phyloP scores from a whole-genome alignment of 1,140 invertebrate genomes.

The Kradibia gibbosae region DNA sequence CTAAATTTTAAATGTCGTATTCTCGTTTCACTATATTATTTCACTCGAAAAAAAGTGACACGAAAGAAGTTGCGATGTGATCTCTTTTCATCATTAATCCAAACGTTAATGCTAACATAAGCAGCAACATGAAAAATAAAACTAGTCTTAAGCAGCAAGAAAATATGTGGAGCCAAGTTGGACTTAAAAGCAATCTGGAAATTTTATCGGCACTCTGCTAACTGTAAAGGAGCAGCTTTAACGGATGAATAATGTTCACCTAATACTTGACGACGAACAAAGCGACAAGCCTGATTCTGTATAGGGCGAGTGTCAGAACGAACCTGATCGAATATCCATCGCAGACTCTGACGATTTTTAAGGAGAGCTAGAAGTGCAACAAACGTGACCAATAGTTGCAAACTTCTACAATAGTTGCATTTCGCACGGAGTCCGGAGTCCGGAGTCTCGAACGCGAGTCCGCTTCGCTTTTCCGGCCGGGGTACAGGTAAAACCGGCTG shows the following conservation, averaged over 20 bases:
- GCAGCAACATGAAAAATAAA: not conserved
- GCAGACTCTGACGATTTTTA: not conserved
- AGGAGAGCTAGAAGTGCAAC: not conserved
- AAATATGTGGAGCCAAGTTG: not conserved
- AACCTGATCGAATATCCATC: not conserved
- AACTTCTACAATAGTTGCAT: not conserved
- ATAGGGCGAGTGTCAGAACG: not conserved
- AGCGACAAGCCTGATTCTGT: not conserved
- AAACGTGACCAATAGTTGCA: too few species aligned
- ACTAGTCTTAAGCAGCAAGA: not conserved
- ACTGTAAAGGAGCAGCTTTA: not conserved
- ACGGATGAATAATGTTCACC: not conserved
- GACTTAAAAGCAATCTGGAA: not conserved
- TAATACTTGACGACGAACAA: not conserved
- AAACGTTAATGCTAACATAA: too few species aligned
- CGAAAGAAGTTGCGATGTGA: too few species aligned
- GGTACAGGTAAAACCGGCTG: slow-evolving; percentile 2
- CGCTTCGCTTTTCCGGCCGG: not conserved
- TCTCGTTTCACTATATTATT: too few species aligned
- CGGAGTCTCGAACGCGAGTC: too few species aligned
- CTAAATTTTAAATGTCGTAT: too few species aligned
- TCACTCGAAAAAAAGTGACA: too few species aligned
- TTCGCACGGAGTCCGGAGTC: too few species aligned
- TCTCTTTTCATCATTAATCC: too few species aligned
- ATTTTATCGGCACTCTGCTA: not conserved